phyloP scores from a whole-genome alignment of 2,113 vertebrate species.

The Corythoichthys haematopterus region DNA sequence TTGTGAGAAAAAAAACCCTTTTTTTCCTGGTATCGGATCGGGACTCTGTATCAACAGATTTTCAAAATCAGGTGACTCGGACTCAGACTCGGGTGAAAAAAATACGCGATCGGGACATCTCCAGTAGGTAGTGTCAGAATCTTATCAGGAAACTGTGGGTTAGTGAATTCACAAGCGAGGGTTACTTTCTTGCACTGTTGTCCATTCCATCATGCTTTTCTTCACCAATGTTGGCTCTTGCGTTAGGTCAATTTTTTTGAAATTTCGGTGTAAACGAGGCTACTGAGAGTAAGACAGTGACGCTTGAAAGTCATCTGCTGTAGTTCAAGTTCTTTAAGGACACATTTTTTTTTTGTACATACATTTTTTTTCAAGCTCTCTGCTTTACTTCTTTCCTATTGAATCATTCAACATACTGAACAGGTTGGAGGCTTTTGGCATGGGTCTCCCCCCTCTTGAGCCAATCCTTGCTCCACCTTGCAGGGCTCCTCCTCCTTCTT shows the following conservation, averaged over 20 bases:
- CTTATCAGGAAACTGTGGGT: too few relatives aligned
- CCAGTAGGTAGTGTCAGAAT: too few relatives aligned
- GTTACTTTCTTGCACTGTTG: too few relatives aligned
- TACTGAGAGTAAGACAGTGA: slow-evolving; percentile 1
- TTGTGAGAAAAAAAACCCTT: too few relatives aligned
- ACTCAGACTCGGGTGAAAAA: too few relatives aligned
- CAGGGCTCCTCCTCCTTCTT: slow-evolving; percentile 67
- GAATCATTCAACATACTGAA: slow-evolving; percentile 42
- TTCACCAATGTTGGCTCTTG: background rate
- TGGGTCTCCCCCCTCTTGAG: slow-evolving; percentile 47
- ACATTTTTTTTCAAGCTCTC: slow-evolving; percentile 14
- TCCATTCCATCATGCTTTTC: too few relatives aligned
- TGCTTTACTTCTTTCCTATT: slow-evolving; percentile 13
- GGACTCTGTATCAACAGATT: too few relatives aligned
- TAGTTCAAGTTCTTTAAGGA: slow-evolving; percentile 15
- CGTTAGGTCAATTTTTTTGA: background rate
- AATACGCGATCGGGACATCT: too few relatives aligned
- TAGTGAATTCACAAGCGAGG: too few relatives aligned
- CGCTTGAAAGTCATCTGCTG: slow-evolving; percentile 7
- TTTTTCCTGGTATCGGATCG: too few relatives aligned
- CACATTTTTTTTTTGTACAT: slow-evolving; percentile 11
- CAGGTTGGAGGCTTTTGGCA: slow-evolving; percentile 40
- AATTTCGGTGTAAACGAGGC: background rate
- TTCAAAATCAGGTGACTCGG: too few relatives aligned
- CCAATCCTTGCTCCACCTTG: slow-evolving; percentile 31